These are phyloP conservation scores for Pseudoips prasinana DNA, from an alignment of 2,888 invertebrate species.

Conservation along the genomic window DNA sequence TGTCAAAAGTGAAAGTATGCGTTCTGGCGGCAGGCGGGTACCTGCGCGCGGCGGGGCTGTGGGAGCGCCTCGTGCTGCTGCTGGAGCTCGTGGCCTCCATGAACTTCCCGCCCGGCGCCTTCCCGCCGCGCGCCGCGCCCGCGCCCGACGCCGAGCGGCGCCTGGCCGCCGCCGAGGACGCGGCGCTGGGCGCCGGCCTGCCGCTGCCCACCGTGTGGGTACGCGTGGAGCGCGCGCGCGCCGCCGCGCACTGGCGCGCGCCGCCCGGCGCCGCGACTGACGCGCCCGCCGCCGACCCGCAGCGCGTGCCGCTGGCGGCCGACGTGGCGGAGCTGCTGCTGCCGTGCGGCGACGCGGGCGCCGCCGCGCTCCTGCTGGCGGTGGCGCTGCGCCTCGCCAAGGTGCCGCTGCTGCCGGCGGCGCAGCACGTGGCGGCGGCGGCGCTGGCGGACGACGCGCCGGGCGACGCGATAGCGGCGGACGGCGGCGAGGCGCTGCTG, in stretches of 20 bases:
- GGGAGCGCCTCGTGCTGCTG: slow-evolving; percentile 88
- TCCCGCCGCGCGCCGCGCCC: slow-evolving; percentile 37
- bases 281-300: slow-evolving; percentile 79
- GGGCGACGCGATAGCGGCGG: slow-evolving; percentile 25
- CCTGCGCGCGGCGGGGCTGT: slow-evolving; percentile 86
- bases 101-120: slow-evolving; percentile 74
- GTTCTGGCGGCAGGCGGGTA: slow-evolving; percentile 33
- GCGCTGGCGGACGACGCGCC: slow-evolving; percentile 16
- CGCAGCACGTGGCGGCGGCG: slow-evolving; percentile 21
- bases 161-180: slow-evolving; percentile 19
- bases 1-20: background rate
- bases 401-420: slow-evolving; percentile 42
- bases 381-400: slow-evolving; percentile 74
- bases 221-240: slow-evolving; percentile 88
- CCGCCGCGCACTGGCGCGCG: slow-evolving; percentile 87
- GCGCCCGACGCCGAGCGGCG: slow-evolving; percentile 9
- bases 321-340: slow-evolving; percentile 87
- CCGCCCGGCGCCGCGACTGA: slow-evolving; percentile 75
- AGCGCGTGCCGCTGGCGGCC: slow-evolving; percentile 84
- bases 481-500: slow-evolving; percentile 33
- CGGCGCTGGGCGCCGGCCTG: slow-evolving; percentile 77
- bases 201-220: slow-evolving; percentile 89
- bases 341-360: slow-evolving; percentile 80
- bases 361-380: slow-evolving; percentile 81
- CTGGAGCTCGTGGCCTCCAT: slow-evolving; percentile 86